These are phyloP conservation scores for Numenius phaeopus DNA, from an alignment of 2,797 vertebrate species.

Conservation along the genomic window DNA sequence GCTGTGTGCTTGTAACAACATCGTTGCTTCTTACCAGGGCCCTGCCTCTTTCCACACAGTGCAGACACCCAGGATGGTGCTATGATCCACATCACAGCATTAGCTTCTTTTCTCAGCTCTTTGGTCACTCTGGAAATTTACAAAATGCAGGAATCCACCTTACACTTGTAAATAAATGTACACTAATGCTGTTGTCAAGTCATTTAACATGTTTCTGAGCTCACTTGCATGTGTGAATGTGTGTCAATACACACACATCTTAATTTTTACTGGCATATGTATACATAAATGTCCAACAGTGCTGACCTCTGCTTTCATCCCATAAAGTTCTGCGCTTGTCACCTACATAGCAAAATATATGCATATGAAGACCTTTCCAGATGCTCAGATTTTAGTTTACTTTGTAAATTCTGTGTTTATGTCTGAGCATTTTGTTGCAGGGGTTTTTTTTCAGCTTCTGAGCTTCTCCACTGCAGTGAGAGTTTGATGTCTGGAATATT, in stretches of 20 bases:
- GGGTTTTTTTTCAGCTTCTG: not conserved
- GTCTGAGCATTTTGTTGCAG: not conserved
- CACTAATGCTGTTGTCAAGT: not conserved
- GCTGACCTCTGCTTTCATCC: not conserved
- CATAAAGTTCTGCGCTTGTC: not conserved
- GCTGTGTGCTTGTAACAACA: not conserved
- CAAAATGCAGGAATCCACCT: not conserved
- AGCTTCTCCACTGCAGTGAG: not conserved
- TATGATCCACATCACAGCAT: not conserved
- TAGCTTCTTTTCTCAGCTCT: not conserved
- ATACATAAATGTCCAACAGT: not conserved
- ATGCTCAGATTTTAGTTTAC: not conserved
- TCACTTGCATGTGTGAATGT: not conserved
- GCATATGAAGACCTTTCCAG: not conserved
- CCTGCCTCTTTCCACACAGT: not conserved
- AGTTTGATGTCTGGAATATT: not conserved
- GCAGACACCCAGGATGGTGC: fast-evolving
- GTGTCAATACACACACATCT: fast-evolving
- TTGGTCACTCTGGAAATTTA: not conserved
- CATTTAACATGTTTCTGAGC: not conserved
- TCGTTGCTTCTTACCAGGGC: not conserved
- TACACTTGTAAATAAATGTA: not conserved
- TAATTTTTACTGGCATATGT: not conserved
- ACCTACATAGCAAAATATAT: not conserved
- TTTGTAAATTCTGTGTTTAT: not conserved